Percentiles rank a stretch among this genome's conserved stretches.
Evolutionary conservation across 2,888 invertebrate species (phyloP).

Genomic region (Pristionchus exspectatus): DNA sequence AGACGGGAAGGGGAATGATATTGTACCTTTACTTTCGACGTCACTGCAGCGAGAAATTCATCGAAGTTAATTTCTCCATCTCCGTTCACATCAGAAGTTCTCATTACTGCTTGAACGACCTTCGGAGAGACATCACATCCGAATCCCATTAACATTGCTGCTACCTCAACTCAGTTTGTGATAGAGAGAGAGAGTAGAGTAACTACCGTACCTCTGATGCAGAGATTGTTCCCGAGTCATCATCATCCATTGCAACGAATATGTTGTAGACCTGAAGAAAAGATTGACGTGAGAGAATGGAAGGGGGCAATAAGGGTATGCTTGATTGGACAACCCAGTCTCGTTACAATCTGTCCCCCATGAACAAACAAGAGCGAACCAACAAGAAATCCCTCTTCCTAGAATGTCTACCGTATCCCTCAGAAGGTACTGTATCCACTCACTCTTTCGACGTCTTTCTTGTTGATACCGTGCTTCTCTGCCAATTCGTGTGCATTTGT

Average conservation of each 20-base stretch:
- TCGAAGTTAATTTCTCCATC: conserved; percentile 73
- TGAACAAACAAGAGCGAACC: conserved; percentile 8
- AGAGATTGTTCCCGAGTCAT: conserved; percentile 69
- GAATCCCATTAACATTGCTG: conserved; percentile 69
- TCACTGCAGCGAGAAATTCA: conserved; percentile 69
- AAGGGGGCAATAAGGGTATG: conserved; percentile 20
- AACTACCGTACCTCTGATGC: conserved; percentile 63
- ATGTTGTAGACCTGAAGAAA: conserved; percentile 66
- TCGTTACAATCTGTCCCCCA: background rate
- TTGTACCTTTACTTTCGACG: conserved; percentile 68
- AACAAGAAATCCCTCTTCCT: background rate
- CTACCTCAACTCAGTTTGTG: conserved; percentile 57
- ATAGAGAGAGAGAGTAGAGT: background rate
- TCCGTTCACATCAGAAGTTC: conserved; percentile 67
- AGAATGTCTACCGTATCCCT: conserved; percentile 11
- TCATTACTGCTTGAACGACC: conserved; percentile 72
- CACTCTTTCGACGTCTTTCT: conserved; percentile 70
- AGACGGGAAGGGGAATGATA: background rate
- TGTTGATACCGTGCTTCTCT: conserved; percentile 62
- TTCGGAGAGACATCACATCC: conserved; percentile 72
- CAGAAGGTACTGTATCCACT: background rate
- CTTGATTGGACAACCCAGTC: conserved; percentile 36
- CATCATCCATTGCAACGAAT: conserved; percentile 72
- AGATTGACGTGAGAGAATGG: background rate
- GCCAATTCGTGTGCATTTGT: conserved; percentile 64